Percentiles rank a stretch among this genome's conserved stretches.
These are phyloP conservation scores for Zoroaster sp. DNA, from an alignment of 53 echinoderm and acorn worm species.

Conservation along the genomic window DNA sequence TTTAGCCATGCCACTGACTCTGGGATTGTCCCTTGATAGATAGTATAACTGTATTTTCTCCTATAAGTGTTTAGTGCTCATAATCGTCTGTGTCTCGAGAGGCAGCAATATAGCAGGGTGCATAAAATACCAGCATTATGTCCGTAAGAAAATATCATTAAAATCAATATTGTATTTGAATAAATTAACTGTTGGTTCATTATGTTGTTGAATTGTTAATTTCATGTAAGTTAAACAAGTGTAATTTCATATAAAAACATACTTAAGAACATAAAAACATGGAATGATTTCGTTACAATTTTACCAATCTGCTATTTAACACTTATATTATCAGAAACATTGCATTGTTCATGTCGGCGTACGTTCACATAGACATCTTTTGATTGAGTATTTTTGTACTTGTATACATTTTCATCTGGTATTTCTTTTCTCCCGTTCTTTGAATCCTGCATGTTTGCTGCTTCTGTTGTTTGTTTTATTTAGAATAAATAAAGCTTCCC, in stretches of 20 bases:
- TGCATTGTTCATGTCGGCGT: no score
- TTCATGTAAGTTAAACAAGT: no score
- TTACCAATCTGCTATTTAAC: no score
- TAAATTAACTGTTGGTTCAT: no score
- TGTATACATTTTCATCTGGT: not conserved
- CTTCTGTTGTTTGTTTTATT: not conserved
- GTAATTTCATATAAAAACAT: no score
- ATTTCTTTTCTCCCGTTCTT: not conserved
- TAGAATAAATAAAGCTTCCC: slow-evolving; percentile 50
- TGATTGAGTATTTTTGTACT: not conserved
- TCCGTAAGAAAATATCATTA: not conserved
- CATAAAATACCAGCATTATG: not conserved
- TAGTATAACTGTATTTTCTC: not conserved
- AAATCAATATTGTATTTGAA: not conserved
- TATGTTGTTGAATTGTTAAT: no score
- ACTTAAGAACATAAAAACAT: no score
- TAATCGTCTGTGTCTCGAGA: not conserved
- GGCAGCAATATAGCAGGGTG: not conserved
- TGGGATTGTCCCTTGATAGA: not conserved
- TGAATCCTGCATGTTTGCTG: not conserved
- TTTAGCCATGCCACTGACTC: not conserved
- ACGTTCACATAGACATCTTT: not conserved
- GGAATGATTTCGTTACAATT: no score
- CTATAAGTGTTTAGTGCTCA: not conserved
- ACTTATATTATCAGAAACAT: no score